Conservation (phyloP, 2,888 invertebrate species). For the Pseudococcus jackbeardsleyi region DNA sequence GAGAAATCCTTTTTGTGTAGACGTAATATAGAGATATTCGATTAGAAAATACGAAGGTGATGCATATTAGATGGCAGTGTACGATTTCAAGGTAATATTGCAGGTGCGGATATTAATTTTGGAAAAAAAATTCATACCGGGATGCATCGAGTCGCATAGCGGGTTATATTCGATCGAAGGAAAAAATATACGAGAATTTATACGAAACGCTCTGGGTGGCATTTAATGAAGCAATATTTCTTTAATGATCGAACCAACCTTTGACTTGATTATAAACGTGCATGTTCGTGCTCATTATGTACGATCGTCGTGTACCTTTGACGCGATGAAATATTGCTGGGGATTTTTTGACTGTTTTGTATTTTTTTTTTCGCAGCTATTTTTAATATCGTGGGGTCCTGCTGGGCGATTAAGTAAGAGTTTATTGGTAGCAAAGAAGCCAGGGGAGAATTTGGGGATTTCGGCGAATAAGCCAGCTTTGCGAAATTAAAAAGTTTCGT, state of each 20-base stretch:
- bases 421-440: background rate
- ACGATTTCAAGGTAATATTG: background rate
- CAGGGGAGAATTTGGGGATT: too few relatives aligned
- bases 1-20: background rate
- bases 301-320: background rate
- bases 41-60: background rate
- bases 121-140: too few relatives aligned
- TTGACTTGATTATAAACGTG: slow-evolving; percentile 19
- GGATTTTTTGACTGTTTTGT: background rate
- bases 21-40: background rate
- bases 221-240: background rate
- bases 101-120: background rate
- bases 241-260: background rate
- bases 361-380: background rate
- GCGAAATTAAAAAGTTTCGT: too few relatives aligned
- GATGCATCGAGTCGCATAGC: too few relatives aligned
- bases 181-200: background rate
- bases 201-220: slow-evolving; percentile 2
- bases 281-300: background rate
- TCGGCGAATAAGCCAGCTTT: too few relatives aligned
- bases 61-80: background rate
- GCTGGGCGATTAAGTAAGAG: background rate
- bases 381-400: background rate
- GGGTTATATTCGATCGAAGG: background rate
- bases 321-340: slow-evolving; percentile 22